A percentile compares a stretch with the other conserved stretches of the same genome.
Evolutionary conservation across 2,797 vertebrate species (phyloP).

Genomic region (Rhynchotus rufescens): DNA sequence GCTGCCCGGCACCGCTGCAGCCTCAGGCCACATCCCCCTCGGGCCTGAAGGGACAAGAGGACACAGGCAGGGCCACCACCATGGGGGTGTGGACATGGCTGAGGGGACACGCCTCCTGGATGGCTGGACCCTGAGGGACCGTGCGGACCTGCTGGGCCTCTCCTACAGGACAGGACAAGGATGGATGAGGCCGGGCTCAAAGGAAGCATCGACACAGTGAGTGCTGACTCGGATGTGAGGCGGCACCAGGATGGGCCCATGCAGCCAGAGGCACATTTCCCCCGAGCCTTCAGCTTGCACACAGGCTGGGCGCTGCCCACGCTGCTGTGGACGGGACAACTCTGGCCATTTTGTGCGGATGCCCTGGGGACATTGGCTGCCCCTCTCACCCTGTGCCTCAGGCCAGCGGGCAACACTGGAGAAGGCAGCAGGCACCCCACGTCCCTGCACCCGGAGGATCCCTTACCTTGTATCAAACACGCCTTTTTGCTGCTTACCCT

Average conservation of each 20-base stretch:
- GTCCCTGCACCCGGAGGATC: not conserved
- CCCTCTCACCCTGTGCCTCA: not conserved
- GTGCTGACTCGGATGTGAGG: not conserved
- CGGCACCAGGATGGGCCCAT: not conserved
- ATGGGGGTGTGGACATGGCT: not conserved
- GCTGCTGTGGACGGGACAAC: not conserved
- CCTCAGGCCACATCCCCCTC: not conserved
- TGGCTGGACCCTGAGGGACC: not conserved
- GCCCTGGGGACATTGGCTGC: rapidly evolving
- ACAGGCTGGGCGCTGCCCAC: not conserved
- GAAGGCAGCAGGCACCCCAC: not conserved
- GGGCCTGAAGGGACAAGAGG: not conserved
- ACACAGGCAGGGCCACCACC: not conserved
- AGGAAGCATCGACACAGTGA: not conserved
- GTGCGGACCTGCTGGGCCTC: not conserved
- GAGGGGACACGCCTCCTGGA: not conserved
- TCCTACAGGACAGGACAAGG: conserved; percentile 10
- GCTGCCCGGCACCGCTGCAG: not conserved
- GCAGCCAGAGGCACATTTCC: rapidly evolving
- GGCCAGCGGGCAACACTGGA: not conserved
- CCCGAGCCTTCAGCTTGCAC: rapidly evolving
- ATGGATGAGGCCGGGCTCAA: not conserved
- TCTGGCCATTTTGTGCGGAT: rapidly evolving
- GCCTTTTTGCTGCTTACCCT: not conserved
- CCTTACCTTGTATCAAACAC: not conserved